A percentile compares a stretch with the other conserved stretches of the same genome.
These are phyloP conservation scores for Mus caroli DNA, from an alignment of 2,797 vertebrate genomes.

Conservation along the genomic window DNA sequence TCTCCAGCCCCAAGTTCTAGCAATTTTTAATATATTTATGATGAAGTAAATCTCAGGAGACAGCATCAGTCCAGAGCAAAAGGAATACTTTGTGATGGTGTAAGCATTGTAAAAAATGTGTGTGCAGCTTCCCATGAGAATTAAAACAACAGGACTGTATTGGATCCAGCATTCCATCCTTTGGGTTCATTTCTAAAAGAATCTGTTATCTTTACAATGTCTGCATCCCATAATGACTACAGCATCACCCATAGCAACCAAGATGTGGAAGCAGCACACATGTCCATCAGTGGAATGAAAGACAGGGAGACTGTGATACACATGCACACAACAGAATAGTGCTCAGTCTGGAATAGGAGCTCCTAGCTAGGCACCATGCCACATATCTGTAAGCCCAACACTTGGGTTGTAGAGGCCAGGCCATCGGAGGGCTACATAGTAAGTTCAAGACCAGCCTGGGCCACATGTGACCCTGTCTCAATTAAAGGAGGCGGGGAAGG, in stretches of 20 bases:
- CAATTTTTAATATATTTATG: neutral
- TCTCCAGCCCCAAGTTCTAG: neutral
- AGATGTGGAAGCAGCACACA: neutral
- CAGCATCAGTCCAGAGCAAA: neutral
- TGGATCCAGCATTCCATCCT: neutral
- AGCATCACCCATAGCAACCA: neutral
- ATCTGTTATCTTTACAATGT: neutral
- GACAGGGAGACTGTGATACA: neutral
- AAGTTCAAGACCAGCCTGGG: neutral
- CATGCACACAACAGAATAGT: neutral
- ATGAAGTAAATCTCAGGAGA: conserved; percentile 11
- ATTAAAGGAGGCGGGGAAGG: too few species aligned
- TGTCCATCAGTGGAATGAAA: neutral
- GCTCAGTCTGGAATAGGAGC: neutral
- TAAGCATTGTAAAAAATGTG: neutral
- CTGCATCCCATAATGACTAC: neutral
- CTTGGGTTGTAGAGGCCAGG: too few species aligned
- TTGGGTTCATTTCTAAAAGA: neutral
- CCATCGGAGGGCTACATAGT: neutral
- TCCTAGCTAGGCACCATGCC: neutral
- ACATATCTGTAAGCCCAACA: neutral
- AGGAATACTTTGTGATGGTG: neutral
- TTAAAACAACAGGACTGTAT: neutral
- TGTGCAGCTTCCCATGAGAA: neutral
- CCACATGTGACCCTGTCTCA: neutral